Percentiles rank a stretch among this genome's conserved stretches.
Evolutionary conservation across 2,797 vertebrate species (phyloP).

Genomic region (Sebastes steindachneri): DNA sequence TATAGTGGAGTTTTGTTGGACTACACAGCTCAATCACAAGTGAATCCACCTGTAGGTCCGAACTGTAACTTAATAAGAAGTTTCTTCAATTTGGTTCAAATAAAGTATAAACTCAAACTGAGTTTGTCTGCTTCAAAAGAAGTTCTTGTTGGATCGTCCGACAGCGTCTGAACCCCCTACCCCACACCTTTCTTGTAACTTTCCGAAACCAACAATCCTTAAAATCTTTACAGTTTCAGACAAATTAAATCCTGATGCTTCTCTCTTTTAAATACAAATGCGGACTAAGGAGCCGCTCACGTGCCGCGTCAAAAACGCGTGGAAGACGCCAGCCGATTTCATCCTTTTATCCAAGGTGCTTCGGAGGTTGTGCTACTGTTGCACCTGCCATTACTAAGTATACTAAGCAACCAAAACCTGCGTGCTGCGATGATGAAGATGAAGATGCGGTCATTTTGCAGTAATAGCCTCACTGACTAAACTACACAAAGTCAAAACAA

Average conservation of each 20-base stretch:
- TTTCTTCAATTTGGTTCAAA: not conserved
- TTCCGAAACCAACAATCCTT: not conserved
- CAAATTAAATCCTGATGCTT: not conserved
- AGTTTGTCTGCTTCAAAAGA: not conserved
- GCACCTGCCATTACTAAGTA: too few relatives aligned
- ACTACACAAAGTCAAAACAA: too few relatives aligned
- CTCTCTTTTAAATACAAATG: constrained; percentile 27
- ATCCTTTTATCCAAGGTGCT: too few relatives aligned
- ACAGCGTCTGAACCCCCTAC: not conserved
- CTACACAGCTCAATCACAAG: not conserved
- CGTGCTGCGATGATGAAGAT: too few relatives aligned
- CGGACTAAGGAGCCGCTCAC: not conserved
- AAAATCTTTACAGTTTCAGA: constrained; percentile 13
- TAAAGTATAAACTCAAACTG: not conserved
- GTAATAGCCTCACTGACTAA: too few relatives aligned
- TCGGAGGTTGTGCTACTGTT: too few relatives aligned
- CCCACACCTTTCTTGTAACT: not conserved
- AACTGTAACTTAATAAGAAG: not conserved
- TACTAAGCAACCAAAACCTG: too few relatives aligned
- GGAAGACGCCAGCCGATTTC: too few relatives aligned
- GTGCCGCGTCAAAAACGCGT: too few relatives aligned
- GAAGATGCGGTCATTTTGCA: too few relatives aligned
- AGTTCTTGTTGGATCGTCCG: not conserved
- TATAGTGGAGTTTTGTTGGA: not conserved
- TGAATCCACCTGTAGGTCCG: not conserved